phyloP scores from a whole-genome alignment of 2,113 vertebrate species.

The Pseudonaja textilis region DNA sequence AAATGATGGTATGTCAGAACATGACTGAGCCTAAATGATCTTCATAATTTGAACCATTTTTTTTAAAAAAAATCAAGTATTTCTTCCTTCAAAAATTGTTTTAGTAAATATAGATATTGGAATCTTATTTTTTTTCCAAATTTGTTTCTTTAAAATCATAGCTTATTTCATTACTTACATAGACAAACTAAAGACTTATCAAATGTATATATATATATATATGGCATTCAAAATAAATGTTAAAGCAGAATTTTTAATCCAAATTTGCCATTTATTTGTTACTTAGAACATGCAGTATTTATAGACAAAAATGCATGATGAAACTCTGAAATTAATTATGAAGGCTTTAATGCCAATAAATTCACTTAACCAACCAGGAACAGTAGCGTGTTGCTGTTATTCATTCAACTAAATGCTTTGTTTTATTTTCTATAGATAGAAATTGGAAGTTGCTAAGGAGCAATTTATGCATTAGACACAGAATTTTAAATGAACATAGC shows the following conservation, averaged over 20 bases:
- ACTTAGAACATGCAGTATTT: constrained; percentile 74
- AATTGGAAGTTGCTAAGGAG: constrained; percentile 74
- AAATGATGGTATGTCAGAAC: constrained; percentile 63
- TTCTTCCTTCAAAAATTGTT: not conserved
- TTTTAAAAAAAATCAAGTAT: constrained; percentile 52
- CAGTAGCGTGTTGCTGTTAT: constrained; percentile 72
- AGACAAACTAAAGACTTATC: not conserved
- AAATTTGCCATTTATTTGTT: constrained; percentile 15
- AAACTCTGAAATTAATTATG: constrained; percentile 74
- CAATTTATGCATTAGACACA: constrained; percentile 80
- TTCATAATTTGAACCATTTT: constrained; percentile 65
- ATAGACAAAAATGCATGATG: constrained; percentile 67
- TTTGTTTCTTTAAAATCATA: not conserved
- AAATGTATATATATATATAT: not conserved
- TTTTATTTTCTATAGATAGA: constrained; percentile 84
- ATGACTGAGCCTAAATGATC: constrained; percentile 52
- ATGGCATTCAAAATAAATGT: not conserved
- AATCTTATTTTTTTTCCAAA: not conserved
- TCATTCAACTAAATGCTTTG: constrained; percentile 68
- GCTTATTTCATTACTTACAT: not conserved
- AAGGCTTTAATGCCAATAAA: constrained; percentile 78
- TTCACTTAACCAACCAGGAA: constrained; percentile 76
- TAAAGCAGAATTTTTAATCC: not conserved
- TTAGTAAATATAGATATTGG: not conserved
- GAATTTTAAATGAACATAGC: constrained; percentile 81